phyloP scores from a whole-genome alignment of 2,888 invertebrate species.

The Acanthosepion lycidas region DNA sequence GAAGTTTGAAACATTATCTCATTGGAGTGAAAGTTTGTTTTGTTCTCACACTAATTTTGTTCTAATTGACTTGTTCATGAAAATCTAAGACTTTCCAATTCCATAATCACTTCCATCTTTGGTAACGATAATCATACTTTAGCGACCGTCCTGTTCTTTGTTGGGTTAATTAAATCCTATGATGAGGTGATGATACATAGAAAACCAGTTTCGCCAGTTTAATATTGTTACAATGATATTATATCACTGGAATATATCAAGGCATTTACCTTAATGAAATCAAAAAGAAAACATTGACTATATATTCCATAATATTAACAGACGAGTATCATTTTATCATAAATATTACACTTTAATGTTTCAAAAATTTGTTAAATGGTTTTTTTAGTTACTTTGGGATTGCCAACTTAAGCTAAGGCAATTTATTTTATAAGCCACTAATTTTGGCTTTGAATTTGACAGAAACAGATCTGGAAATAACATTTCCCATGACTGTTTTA shows the following conservation, averaged over 20 bases:
- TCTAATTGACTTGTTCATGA: neutral
- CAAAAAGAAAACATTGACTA: neutral
- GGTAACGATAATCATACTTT: neutral
- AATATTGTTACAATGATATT: neutral
- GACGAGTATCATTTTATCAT: neutral
- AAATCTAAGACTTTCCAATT: neutral
- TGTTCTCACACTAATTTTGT: neutral
- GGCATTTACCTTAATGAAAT: neutral
- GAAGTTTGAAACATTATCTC: neutral
- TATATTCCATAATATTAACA: neutral
- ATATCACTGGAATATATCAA: neutral
- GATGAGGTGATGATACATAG: constrained; percentile 7
- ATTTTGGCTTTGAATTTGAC: neutral
- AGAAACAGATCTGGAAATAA: neutral
- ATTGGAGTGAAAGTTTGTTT: neutral
- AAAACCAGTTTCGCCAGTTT: neutral
- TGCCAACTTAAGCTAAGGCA: neutral
- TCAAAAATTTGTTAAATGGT: neutral
- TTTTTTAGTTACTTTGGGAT: neutral
- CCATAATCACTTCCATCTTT: constrained; percentile 13
- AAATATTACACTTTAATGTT: neutral
- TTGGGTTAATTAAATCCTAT: neutral
- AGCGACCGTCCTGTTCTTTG: constrained; percentile 11
- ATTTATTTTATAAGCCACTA: neutral
- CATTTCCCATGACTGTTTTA: neutral